Conservation (phyloP, 2,113 vertebrate genomes). For the Athene cunicularia region DNA sequence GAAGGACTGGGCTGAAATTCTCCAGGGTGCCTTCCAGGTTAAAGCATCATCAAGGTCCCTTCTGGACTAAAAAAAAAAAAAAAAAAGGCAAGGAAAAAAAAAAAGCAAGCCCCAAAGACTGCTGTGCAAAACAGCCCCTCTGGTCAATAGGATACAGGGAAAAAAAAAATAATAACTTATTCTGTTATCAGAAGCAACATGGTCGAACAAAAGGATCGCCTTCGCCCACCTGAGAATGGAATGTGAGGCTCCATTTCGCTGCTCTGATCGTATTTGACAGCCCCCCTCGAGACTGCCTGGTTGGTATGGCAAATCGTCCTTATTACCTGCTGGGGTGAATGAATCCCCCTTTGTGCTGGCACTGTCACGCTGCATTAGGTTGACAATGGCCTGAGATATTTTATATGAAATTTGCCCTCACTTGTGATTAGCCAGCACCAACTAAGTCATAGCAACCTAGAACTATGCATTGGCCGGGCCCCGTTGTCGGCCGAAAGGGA, state of each 20-base stretch:
- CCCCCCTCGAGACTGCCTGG: conserved; percentile 77
- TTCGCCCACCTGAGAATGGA: conserved; percentile 83
- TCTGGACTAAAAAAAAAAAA: not conserved
- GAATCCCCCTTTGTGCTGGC: conserved; percentile 94
- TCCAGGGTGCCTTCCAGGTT: not conserved
- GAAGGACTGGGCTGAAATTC: not conserved
- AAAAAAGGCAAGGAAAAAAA: not conserved
- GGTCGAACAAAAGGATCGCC: conserved; percentile 68
- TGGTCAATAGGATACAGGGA: not conserved
- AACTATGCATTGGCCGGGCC: conserved; percentile 93
- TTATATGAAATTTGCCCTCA: conserved; percentile 99
- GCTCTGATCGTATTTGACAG: conserved; percentile 77
- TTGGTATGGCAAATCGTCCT: conserved; percentile 87
- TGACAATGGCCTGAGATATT: conserved; percentile 94
- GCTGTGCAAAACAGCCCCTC: not conserved
- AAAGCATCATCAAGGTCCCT: not conserved
- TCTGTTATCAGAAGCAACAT: conserved; percentile 69
- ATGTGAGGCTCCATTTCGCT: conserved; percentile 72
- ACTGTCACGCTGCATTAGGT: conserved; percentile 93
- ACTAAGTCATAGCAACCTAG: conserved; percentile 99
- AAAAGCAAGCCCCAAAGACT: not conserved
- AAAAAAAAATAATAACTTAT: conserved; percentile 24
- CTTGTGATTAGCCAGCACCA: conserved; percentile 97
- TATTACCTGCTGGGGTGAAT: conserved; percentile 94
- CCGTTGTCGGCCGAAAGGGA: conserved; percentile 91